Base-by-base conservation (phyloP, 1,140 invertebrate species). In the Ceratina japonica region DNA sequence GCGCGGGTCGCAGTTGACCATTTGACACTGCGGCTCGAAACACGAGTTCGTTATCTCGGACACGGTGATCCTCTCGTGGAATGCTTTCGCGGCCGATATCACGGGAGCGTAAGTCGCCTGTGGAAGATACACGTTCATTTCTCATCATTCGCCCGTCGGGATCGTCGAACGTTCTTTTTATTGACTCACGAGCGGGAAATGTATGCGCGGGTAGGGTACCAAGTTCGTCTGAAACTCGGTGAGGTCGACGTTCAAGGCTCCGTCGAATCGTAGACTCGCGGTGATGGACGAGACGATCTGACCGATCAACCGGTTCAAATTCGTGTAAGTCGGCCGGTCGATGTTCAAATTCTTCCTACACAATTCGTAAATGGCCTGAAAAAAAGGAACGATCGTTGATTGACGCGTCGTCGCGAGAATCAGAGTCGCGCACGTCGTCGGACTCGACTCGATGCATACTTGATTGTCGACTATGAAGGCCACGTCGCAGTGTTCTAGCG, bases 151-250 rank as follows among this genome's bases (percentile, higher is more conserved):
- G 16, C 13, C 2, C 22, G 13, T 24, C 15, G 5, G 2, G 37
- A 8, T 44, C 37, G 37, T 44, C 10, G 10, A 44, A 10, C 37
- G 10, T 8, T 44, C n/a, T n/a, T 44, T 44, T 44, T 44, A 44
- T 44, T 31, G 10, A 44, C 84, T 88, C 52, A 95, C 95, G 24
- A 97, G 90, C 0, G 96, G 96, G 84, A 96, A 96, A 86, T 96
- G 96, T 66, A 96, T 96, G 75, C 95, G 91, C 0, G 96, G 96
- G 86, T 95, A 96, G 2, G 95, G 96, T 3, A 96, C 95, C 58
- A 96, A 89, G 87, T 95, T 95, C 27, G 95, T 95, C 87, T 96
- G 95, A 89, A 97, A 98, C 90, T 97, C 97, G 12, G 96, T 96
- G 52, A 97, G 91, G 88, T 97, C 96, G 16, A 97, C 96, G 86